Conservation (phyloP, 1,140 invertebrate species). For the Bradysia coprophila region DNA sequence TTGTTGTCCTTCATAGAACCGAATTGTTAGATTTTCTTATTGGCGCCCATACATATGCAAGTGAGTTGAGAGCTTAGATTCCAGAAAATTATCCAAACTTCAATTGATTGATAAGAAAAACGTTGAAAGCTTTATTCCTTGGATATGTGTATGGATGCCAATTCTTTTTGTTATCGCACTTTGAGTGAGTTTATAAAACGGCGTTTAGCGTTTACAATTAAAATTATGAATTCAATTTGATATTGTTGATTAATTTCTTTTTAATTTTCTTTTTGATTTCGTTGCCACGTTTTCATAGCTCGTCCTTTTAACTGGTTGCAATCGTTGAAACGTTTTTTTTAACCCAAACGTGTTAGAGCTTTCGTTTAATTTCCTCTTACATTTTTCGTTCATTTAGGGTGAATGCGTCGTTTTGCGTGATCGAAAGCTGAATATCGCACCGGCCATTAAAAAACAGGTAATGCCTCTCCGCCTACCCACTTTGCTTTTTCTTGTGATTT, state of each 20-base stretch:
- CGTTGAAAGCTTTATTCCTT: too few species aligned
- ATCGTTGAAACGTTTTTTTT: neutral
- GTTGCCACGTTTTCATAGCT: neutral
- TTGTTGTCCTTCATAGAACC: conserved; percentile 1
- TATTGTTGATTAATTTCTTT: conserved; percentile 5
- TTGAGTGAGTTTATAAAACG: neutral
- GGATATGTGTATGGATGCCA: too few species aligned
- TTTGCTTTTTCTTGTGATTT: too few species aligned
- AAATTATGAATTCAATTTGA: neutral
- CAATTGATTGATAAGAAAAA: too few species aligned
- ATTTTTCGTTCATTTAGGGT: conserved; percentile 27
- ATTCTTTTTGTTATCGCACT: neutral
- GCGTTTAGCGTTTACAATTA: neutral
- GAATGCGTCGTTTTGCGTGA: conserved; percentile 61
- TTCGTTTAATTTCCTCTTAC: neutral
- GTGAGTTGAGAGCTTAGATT: too few species aligned
- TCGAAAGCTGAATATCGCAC: conserved; percentile 75
- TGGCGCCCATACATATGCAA: too few species aligned
- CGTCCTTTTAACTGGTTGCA: conserved; percentile 7
- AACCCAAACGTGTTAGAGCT: neutral
- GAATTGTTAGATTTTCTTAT: too few species aligned
- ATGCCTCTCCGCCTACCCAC: conserved; percentile 7
- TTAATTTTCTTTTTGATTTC: conserved; percentile 1
- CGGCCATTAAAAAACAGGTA: conserved; percentile 74
- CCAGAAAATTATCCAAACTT: too few species aligned